Conservation (phyloP, 1,140 invertebrate species). For the Nixonia krombeini region DNA sequence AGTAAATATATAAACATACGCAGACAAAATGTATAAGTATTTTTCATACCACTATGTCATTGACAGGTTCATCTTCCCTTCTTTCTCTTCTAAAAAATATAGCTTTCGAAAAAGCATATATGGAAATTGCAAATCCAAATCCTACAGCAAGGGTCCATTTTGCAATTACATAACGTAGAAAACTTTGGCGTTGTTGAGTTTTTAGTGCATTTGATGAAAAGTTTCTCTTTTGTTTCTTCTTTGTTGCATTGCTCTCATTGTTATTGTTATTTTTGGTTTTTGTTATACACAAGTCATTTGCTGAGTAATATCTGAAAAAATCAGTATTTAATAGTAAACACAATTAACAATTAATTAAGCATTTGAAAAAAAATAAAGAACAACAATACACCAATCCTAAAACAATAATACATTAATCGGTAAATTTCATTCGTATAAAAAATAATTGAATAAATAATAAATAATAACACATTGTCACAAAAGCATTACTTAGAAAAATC, state of each 20-base stretch:
- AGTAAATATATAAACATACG: conserved; percentile 4
- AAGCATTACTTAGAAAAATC: no score
- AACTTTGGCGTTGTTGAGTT: conserved; percentile 9
- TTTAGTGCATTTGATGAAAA: conserved; percentile 7
- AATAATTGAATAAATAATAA: no score
- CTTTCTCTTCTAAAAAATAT: conserved; percentile 17
- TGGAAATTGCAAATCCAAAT: conserved; percentile 32
- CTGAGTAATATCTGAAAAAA: neutral
- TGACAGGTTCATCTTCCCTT: conserved; percentile 17
- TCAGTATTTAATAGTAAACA: neutral
- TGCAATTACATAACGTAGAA: conserved; percentile 21
- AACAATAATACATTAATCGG: no score
- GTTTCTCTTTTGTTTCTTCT: neutral
- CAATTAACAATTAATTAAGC: neutral
- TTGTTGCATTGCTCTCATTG: conserved; percentile 1
- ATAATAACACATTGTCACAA: no score
- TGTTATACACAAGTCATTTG: conserved; percentile 8
- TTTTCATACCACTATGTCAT: conserved; percentile 32
- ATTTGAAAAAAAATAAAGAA: no score
- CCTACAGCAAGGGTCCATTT: conserved; percentile 37
- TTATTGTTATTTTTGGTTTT: conserved; percentile 12
- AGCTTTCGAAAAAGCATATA: conserved; percentile 27
- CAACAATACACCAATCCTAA: no score
- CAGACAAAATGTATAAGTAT: no score
- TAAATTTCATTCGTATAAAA: no score